Conservation (phyloP, 2,113 vertebrate genomes). For the Oncorhynchus mykiss region DNA sequence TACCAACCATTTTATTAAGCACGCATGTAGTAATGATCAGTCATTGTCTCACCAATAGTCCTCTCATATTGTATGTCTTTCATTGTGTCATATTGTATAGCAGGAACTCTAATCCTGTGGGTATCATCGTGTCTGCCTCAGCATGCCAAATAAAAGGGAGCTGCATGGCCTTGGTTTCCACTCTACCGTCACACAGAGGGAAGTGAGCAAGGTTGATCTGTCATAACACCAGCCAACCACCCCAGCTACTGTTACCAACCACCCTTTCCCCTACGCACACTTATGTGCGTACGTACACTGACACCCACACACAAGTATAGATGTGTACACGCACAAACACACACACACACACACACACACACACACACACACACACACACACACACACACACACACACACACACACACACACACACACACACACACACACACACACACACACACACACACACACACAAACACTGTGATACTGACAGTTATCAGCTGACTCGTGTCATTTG, state of each 20-base stretch:
- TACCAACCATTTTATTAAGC: too few species aligned
- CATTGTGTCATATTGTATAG: background rate
- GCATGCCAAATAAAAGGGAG: background rate
- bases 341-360: too few species aligned
- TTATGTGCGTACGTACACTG: constrained; percentile 5
- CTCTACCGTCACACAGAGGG: background rate
- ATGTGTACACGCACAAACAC: background rate
- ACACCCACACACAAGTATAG: background rate
- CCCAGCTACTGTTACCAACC: constrained; percentile 39
- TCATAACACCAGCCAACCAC: constrained; percentile 13
- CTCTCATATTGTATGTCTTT: background rate
- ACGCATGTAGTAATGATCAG: too few species aligned
- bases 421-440: too few species aligned
- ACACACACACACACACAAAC: too few species aligned
- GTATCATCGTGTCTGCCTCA: constrained; percentile 4
- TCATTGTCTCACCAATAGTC: too few species aligned
- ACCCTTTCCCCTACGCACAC: constrained; percentile 15
- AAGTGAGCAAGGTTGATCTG: constrained; percentile 24
- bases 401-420: too few species aligned
- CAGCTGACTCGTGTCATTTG: constrained; percentile 46
- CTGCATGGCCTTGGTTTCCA: background rate
- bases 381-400: too few species aligned
- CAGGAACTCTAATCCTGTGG: constrained; percentile 3
- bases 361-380: too few species aligned
- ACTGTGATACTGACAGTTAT: background rate